phyloP scores from a whole-genome alignment of 2,888 invertebrate genomes.

The Tethea ocularis region DNA sequence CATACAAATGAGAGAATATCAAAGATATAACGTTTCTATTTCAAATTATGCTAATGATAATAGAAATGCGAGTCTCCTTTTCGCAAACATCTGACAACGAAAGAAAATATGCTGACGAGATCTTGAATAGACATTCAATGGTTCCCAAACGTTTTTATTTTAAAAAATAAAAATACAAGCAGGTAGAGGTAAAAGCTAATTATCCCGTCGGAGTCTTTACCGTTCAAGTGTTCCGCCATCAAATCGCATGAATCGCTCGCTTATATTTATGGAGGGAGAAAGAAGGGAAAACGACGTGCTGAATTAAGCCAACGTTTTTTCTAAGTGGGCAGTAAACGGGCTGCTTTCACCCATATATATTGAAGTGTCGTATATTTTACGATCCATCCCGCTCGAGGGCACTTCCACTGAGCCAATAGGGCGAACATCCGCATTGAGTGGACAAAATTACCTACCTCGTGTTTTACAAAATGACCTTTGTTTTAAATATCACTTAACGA shows the following conservation, averaged over 20 bases:
- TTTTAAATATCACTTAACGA: constrained; percentile 29
- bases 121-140: constrained; percentile 31
- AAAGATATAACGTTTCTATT: constrained; percentile 53
- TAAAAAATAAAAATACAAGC: constrained; percentile 22
- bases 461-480: constrained; percentile 59
- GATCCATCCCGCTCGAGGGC: constrained; percentile 73
- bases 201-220: constrained; percentile 56
- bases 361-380: constrained; percentile 81
- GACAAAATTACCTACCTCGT: constrained; percentile 71
- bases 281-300: constrained; percentile 66
- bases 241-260: constrained; percentile 71
- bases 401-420: constrained; percentile 57
- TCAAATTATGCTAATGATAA: constrained; percentile 56
- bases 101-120: constrained; percentile 42
- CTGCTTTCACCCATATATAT: constrained; percentile 71
- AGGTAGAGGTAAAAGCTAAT: constrained; percentile 62
- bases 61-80: constrained; percentile 43
- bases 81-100: constrained; percentile 41
- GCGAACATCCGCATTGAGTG: constrained; percentile 69
- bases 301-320: constrained; percentile 81
- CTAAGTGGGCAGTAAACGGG: constrained; percentile 78
- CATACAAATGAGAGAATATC: constrained; percentile 48
- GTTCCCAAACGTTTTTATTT: constrained; percentile 27
- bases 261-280: constrained; percentile 64
- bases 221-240: constrained; percentile 64